Conservation (phyloP, 1,140 invertebrate species). For the Musca vetustissima region DNA sequence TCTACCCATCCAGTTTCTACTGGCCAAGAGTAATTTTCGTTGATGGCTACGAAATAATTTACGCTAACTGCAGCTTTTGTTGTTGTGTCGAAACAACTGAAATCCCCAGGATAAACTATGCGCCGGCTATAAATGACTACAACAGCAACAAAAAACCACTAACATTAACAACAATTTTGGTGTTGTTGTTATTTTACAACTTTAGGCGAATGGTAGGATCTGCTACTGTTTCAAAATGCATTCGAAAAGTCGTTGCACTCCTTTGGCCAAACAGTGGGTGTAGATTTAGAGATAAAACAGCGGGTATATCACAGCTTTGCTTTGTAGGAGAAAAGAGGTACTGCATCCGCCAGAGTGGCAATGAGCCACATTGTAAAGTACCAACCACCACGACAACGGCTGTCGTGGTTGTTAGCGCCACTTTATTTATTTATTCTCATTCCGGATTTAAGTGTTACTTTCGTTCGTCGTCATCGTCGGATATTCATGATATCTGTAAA, state of each 20-base stretch:
- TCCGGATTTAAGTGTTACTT: background rate
- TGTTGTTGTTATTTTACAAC: too few relatives aligned
- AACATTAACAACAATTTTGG: background rate
- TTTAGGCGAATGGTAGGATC: too few relatives aligned
- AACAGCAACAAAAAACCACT: background rate
- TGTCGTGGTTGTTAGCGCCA: background rate
- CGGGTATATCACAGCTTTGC: too few relatives aligned
- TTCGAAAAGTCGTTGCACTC: too few relatives aligned
- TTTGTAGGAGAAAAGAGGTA: too few relatives aligned
- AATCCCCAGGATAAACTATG: background rate
- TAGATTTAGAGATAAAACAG: too few relatives aligned
- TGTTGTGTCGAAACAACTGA: background rate
- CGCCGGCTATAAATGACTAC: background rate
- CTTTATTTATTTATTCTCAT: slow-evolving; percentile 17
- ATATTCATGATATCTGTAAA: slow-evolving; percentile 6
- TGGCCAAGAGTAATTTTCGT: slow-evolving; percentile 7
- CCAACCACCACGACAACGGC: too few relatives aligned
- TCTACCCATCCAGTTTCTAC: background rate
- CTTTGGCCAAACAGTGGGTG: too few relatives aligned
- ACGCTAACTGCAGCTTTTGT: background rate
- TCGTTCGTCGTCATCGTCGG: too few relatives aligned
- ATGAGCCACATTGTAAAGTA: too few relatives aligned
- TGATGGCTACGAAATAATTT: slow-evolving; percentile 15
- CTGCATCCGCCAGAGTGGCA: too few relatives aligned
- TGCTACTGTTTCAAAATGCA: too few relatives aligned